Conservation (phyloP, 1,140 invertebrate genomes). For the Neodiprion virginianus region DNA sequence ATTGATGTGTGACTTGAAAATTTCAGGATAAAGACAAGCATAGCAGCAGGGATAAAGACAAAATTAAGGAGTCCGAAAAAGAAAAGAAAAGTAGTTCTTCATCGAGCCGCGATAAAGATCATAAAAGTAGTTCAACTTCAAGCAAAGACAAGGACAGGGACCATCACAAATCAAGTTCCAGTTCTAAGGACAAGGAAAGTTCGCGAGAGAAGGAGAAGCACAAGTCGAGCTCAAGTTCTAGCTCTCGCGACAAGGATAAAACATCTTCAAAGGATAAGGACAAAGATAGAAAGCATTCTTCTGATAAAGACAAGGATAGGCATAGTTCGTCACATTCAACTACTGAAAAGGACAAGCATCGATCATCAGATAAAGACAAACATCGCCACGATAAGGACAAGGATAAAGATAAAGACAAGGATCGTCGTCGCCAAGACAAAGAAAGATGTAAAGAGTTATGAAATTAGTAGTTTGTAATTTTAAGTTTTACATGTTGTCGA, state of each 20-base stretch:
- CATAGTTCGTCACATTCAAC: slow-evolving; percentile 47
- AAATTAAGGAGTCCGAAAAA: slow-evolving; percentile 39
- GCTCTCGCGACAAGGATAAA: slow-evolving; percentile 63
- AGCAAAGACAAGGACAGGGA: slow-evolving; percentile 64
- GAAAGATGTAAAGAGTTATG: slow-evolving; percentile 50
- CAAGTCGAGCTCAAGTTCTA: slow-evolving; percentile 57
- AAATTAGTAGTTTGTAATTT: background rate
- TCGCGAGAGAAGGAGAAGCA: slow-evolving; percentile 60
- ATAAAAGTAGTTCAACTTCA: slow-evolving; percentile 68
- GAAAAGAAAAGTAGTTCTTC: slow-evolving; percentile 54
- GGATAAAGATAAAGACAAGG: slow-evolving; percentile 56
- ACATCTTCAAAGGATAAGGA: slow-evolving; percentile 49
- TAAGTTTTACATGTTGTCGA: slow-evolving; percentile 3
- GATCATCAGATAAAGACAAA: slow-evolving; percentile 53
- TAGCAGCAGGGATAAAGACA: slow-evolving; percentile 38
- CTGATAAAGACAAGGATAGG: slow-evolving; percentile 55
- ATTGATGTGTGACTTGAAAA: background rate
- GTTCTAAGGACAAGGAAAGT: slow-evolving; percentile 41
- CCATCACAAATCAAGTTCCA: slow-evolving; percentile 56
- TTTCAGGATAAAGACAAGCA: slow-evolving; percentile 56
- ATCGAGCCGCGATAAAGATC: slow-evolving; percentile 67
- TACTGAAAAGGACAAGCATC: slow-evolving; percentile 60
- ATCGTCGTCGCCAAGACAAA: slow-evolving; percentile 59
- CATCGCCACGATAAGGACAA: slow-evolving; percentile 67
- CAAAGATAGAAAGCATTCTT: slow-evolving; percentile 63